These are phyloP conservation scores for Adrianichthys oophorus DNA, from an alignment of 2,797 vertebrate genomes.

Conservation along the genomic window DNA sequence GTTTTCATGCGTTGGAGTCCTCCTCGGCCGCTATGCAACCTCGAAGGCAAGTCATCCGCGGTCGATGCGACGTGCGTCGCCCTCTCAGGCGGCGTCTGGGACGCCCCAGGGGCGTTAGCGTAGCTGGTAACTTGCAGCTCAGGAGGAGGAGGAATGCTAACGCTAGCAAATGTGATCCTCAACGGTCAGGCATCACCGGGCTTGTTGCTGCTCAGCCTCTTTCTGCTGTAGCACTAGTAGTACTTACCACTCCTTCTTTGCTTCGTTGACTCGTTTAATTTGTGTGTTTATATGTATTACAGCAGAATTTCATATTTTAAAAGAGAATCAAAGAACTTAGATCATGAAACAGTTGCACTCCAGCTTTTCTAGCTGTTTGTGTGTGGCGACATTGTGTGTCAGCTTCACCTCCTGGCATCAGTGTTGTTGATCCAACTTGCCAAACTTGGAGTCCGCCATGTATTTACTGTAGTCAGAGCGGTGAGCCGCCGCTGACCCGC, in stretches of 20 bases:
- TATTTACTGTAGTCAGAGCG: background rate
- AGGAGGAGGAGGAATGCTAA: constrained; percentile 68
- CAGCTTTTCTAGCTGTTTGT: constrained; percentile 32
- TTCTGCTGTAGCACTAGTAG: no score
- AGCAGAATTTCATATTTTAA: background rate
- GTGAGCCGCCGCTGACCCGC: constrained; percentile 9
- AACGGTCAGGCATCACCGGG: constrained; percentile 61
- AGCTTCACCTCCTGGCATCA: constrained; percentile 18
- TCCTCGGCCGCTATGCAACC: constrained; percentile 73
- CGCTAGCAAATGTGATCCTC: constrained; percentile 62
- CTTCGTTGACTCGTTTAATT: background rate
- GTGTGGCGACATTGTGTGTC: constrained; percentile 32
- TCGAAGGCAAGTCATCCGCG: constrained; percentile 70
- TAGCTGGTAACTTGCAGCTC: constrained; percentile 63
- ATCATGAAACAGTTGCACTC: constrained; percentile 33
- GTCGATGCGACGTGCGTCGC: constrained; percentile 29
- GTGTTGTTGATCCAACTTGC: background rate
- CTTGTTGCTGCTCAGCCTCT: constrained; percentile 60
- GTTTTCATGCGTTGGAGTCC: constrained; percentile 64
- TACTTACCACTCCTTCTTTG: background rate
- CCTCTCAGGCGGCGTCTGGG: constrained; percentile 20
- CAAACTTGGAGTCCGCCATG: constrained; percentile 3
- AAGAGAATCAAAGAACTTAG: constrained; percentile 31
- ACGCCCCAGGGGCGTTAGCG: constrained; percentile 35
- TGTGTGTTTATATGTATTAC: background rate